These are phyloP conservation scores for Cyprinodon diabolis DNA, from an alignment of 2,797 vertebrate species.

Conservation along the genomic window DNA sequence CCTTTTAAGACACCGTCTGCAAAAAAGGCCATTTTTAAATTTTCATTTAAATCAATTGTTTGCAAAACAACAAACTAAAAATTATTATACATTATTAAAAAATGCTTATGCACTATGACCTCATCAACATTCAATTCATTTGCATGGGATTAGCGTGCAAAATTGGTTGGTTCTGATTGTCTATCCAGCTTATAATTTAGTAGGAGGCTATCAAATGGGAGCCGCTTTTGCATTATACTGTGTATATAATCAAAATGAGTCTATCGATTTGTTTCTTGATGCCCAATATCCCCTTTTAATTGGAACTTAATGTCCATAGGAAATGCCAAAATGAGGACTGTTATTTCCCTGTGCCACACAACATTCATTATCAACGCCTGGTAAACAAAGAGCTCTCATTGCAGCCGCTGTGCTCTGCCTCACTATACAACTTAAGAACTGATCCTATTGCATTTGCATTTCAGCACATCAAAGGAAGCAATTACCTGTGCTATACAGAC, in stretches of 20 bases:
- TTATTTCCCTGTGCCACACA: conserved; percentile 72
- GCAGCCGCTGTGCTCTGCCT: conserved; percentile 26
- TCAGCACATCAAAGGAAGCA: conserved; percentile 61
- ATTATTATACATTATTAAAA: not conserved
- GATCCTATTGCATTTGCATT: conserved; percentile 66
- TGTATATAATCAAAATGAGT: conserved; percentile 64
- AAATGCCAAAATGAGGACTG: conserved; percentile 68
- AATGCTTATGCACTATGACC: not conserved
- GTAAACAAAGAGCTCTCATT: conserved; percentile 71
- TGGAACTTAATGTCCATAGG: conserved; percentile 74
- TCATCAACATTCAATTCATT: conserved; percentile 1
- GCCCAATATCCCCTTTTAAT: conserved; percentile 75
- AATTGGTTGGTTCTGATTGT: conserved; percentile 20
- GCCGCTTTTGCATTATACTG: conserved; percentile 31
- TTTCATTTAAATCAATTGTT: not conserved
- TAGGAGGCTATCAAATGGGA: not conserved
- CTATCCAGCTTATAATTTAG: conserved; percentile 4
- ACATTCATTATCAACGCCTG: conserved; percentile 70
- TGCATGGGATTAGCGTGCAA: conserved; percentile 27
- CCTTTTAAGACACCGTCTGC: no score
- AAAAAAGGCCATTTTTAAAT: no score
- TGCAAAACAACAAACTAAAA: not conserved
- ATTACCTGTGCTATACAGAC: conserved; percentile 59
- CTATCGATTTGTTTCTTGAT: conserved; percentile 62
- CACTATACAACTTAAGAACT: conserved; percentile 48